A percentile compares a stretch with the other conserved stretches of the same genome.
These are phyloP conservation scores for Zaprionus tsacasi DNA, from an alignment of 1,140 invertebrate genomes.

Conservation along the genomic window DNA sequence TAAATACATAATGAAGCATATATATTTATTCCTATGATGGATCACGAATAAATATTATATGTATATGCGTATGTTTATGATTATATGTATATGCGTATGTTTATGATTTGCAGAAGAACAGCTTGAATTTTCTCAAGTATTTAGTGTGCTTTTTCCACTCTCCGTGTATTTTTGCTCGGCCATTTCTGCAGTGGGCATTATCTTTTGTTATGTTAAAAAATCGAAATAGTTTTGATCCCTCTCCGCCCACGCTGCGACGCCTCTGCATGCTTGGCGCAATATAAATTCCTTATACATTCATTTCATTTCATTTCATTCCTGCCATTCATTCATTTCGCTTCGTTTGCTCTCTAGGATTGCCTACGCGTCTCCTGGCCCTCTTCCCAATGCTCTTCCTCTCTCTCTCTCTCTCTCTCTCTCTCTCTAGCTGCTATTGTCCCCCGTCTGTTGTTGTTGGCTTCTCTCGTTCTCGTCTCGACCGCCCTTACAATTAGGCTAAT, in stretches of 20 bases:
- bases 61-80: no score
- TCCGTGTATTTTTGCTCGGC: not conserved
- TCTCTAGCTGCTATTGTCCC: not conserved
- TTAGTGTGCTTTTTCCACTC: not conserved
- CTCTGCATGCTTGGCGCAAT: constrained; percentile 58
- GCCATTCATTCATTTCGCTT: constrained; percentile 69
- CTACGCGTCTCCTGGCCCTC: not conserved
- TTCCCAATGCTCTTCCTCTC: not conserved
- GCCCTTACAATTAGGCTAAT: constrained; percentile 83
- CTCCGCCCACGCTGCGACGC: constrained; percentile 7
- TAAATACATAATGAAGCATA: no score
- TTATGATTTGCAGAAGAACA: not conserved
- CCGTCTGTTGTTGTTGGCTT: constrained; percentile 19
- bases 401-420: not conserved
- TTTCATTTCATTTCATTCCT: constrained; percentile 60
- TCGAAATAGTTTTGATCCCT: constrained; percentile 36
- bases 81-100: not conserved
- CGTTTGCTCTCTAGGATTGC: constrained; percentile 48
- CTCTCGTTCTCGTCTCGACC: constrained; percentile 40
- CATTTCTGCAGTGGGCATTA: not conserved
- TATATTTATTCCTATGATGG: no score
- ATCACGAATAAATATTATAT: no score
- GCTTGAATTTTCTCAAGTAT: not conserved
- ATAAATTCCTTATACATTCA: constrained; percentile 76
- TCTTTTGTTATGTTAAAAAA: not conserved